Evolutionary conservation across 2,113 vertebrate genomes (phyloP).

Genomic region (Puma concolor): DNA sequence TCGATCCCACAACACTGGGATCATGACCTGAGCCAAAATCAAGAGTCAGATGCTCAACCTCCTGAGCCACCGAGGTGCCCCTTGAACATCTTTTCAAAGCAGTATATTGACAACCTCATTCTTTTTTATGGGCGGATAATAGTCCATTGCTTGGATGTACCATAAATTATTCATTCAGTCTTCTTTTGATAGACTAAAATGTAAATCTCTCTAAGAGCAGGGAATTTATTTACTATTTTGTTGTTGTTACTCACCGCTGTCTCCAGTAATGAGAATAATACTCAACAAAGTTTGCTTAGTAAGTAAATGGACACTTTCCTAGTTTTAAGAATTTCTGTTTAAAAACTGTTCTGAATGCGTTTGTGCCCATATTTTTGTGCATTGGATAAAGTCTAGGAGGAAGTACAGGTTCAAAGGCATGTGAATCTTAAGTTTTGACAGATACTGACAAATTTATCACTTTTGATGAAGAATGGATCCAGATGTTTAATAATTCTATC

Average conservation of each 20-base stretch:
- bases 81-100: not conserved
- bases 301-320: not conserved
- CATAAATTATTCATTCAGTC: conserved; percentile 7
- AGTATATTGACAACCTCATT: not conserved
- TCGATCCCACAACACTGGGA: not conserved
- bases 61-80: too few relatives aligned
- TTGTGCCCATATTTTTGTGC: not conserved
- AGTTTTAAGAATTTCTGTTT: conserved; percentile 26
- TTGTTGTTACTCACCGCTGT: not conserved
- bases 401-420: not conserved
- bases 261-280: not conserved
- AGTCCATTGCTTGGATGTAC: not conserved
- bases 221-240: conserved; percentile 13
- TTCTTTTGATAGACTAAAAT: conserved; percentile 2
- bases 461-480: not conserved
- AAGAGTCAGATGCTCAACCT: too few relatives aligned
- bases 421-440: conserved; percentile 17
- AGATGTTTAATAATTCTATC: not conserved
- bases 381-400: conserved; percentile 11
- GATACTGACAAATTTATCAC: not conserved
- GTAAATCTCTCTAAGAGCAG: conserved; percentile 31
- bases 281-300: not conserved
- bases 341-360: not conserved
- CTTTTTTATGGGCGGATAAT: not conserved
- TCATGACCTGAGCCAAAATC: not conserved